phyloP scores from a whole-genome alignment of 2,888 invertebrate genomes.

The Lycaena phlaeas region DNA sequence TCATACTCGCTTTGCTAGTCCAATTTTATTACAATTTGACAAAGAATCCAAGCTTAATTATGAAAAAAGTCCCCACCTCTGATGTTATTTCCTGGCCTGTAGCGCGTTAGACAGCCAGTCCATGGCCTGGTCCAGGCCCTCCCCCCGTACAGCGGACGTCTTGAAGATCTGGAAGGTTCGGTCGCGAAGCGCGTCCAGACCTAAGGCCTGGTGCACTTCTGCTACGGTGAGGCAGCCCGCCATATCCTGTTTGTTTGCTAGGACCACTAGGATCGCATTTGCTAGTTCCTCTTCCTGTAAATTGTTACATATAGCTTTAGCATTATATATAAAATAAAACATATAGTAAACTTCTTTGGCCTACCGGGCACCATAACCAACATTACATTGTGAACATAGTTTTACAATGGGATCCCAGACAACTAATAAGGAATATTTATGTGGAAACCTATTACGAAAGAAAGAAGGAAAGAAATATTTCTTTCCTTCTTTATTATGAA shows the following conservation, averaged over 20 bases:
- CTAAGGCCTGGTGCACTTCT: conserved; percentile 96
- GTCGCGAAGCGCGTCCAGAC: conserved; percentile 94
- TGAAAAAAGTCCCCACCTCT: conserved; percentile 15
- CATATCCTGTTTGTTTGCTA: conserved; percentile 99
- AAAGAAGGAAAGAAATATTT: too few species aligned
- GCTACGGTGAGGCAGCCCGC: conserved; percentile 97
- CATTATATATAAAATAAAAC: too few species aligned
- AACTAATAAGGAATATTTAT: too few species aligned
- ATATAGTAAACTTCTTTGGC: too few species aligned
- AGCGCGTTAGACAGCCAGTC: conserved; percentile 97
- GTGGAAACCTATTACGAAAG: too few species aligned
- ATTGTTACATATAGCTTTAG: conserved; percentile 8
- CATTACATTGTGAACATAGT: too few species aligned
- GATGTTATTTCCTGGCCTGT: conserved; percentile 87
- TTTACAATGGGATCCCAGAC: too few species aligned
- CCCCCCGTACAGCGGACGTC: conserved; percentile 98
- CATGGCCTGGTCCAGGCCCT: conserved; percentile 99
- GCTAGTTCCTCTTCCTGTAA: conserved; percentile 95
- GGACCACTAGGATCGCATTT: conserved; percentile 94
- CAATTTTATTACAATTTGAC: too few species aligned
- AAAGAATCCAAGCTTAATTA: too few species aligned
- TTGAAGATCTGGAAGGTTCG: conserved; percentile 99
- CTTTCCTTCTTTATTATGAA: too few species aligned
- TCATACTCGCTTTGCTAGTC: too few species aligned
- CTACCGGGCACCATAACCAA: too few species aligned